These are phyloP conservation scores for Tamias sibiricus DNA, from an alignment of 2,113 vertebrate species.

Conservation along the genomic window DNA sequence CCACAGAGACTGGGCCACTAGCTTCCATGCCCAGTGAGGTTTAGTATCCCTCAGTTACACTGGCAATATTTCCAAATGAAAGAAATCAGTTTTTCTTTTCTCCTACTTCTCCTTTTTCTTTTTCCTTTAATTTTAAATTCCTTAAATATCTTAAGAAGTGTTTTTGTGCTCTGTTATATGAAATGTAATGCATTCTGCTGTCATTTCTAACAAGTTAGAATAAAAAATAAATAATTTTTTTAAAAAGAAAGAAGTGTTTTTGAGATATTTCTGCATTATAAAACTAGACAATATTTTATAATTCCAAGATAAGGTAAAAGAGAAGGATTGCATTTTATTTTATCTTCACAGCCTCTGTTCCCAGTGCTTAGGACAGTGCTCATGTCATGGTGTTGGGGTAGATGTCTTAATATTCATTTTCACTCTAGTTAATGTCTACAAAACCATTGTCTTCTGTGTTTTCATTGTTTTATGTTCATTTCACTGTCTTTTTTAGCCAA, in stretches of 20 bases:
- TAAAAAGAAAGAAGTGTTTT: not conserved
- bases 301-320: slow-evolving; percentile 12
- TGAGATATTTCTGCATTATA: not conserved
- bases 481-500: not conserved
- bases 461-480: slow-evolving; percentile 19
- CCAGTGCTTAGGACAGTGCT: not conserved
- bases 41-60: not conserved
- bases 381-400: not conserved
- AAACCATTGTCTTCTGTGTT: not conserved
- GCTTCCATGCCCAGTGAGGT: not conserved
- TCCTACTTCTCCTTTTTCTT: not conserved
- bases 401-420: too few species aligned
- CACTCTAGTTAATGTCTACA: not conserved
- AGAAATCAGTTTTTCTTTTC: not conserved
- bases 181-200: too few species aligned
- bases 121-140: not conserved
- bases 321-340: not conserved
- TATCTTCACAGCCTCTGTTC: not conserved
- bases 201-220: too few species aligned
- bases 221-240: too few species aligned
- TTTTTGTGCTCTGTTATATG: too few species aligned
- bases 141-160: not conserved
- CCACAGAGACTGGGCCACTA: not conserved
- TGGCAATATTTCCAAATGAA: slow-evolving; percentile 19
- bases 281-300: not conserved